Conservation (phyloP, 2,113 vertebrate genomes). For the Australoheros scitulus region DNA sequence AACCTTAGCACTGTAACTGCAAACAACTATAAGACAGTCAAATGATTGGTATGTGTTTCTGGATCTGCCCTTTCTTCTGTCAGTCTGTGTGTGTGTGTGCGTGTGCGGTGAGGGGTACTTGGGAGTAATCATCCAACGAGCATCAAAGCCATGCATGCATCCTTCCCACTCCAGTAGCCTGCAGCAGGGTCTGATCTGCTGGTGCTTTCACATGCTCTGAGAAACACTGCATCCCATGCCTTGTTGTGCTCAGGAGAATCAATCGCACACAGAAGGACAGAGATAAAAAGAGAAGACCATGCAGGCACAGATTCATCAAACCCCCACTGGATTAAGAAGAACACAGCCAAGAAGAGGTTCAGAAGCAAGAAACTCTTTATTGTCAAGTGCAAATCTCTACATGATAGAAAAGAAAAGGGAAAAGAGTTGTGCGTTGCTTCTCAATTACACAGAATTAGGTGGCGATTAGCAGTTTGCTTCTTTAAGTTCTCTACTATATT, state of each 20-base stretch:
- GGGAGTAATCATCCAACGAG: slow-evolving; percentile 63
- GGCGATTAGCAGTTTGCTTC: slow-evolving; percentile 39
- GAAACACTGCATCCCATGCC: slow-evolving; percentile 50
- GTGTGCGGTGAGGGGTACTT: slow-evolving; percentile 54
- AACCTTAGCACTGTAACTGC: background rate
- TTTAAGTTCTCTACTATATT: slow-evolving; percentile 35
- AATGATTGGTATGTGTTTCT: slow-evolving; percentile 16
- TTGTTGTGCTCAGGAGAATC: slow-evolving; percentile 45
- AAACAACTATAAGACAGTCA: background rate
- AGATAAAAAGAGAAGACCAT: slow-evolving; percentile 40
- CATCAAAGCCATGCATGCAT: slow-evolving; percentile 70
- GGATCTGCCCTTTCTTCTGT: background rate
- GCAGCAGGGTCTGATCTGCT: slow-evolving; percentile 46
- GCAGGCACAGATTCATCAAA: slow-evolving; percentile 52
- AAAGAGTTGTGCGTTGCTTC: slow-evolving; percentile 57
- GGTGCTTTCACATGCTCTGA: slow-evolving; percentile 49
- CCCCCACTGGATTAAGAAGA: slow-evolving; percentile 59
- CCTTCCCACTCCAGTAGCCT: slow-evolving; percentile 50
- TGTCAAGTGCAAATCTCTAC: slow-evolving; percentile 85
- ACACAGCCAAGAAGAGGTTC: slow-evolving; percentile 57
- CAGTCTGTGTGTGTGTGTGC: slow-evolving; percentile 9
- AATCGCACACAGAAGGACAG: slow-evolving; percentile 12
- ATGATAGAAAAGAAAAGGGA: slow-evolving; percentile 75
- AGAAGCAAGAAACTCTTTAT: slow-evolving; percentile 79
- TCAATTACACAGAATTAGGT: slow-evolving; percentile 58